A percentile compares a stretch with the other conserved stretches of the same genome.
phyloP scores from a whole-genome alignment of 1,140 invertebrate species.

The Elysia chlorotica region DNA sequence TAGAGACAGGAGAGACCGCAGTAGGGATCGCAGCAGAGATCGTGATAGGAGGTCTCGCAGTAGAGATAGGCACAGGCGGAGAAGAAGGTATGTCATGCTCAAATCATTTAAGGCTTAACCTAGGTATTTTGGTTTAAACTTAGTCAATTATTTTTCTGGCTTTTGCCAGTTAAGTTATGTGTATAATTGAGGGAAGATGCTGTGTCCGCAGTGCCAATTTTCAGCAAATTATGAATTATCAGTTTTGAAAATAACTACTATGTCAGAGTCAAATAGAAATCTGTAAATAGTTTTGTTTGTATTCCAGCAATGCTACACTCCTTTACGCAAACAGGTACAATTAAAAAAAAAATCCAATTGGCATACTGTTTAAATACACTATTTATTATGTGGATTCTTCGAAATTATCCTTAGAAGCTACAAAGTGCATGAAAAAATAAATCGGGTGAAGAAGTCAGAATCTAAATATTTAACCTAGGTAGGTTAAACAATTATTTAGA shows the following conservation, averaged over 20 bases:
- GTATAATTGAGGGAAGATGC: not conserved
- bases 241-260: not conserved
- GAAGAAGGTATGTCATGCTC: slow-evolving; percentile 20
- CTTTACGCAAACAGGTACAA: not conserved
- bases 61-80: slow-evolving; percentile 14
- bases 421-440: not conserved
- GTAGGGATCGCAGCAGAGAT: slow-evolving; percentile 17
- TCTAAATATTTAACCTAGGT: not conserved
- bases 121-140: not conserved
- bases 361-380: not conserved
- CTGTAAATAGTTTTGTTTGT: not conserved
- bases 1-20: slow-evolving; percentile 22
- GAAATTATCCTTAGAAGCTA: not conserved
- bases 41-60: slow-evolving; percentile 7
- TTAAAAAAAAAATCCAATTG: not conserved
- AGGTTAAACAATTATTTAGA: not conserved
- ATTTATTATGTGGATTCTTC: not conserved
- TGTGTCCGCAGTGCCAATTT: not conserved
- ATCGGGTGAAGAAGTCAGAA: not conserved
- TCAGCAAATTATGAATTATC: not conserved
- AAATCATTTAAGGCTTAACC: too few species aligned
- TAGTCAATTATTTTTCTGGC: not conserved
- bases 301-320: not conserved
- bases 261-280: not conserved
- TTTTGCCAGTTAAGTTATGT: not conserved